Percentiles rank a stretch among this genome's conserved stretches.
Evolutionary conservation across 2,888 invertebrate species (phyloP).

Genomic region (Abrostola triplasia): DNA sequence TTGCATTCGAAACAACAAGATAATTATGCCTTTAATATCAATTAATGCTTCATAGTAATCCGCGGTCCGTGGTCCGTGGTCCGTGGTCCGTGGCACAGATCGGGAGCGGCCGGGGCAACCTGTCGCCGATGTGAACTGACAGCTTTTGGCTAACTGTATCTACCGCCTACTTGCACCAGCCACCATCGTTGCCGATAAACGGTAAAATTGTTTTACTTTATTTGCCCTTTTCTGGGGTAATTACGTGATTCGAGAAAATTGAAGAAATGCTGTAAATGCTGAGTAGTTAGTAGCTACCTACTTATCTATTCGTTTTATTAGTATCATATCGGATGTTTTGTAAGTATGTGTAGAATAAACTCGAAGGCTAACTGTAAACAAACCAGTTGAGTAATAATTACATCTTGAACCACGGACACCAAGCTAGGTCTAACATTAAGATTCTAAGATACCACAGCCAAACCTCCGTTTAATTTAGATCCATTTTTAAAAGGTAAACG

Average conservation of each 20-base stretch:
- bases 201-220: constrained; percentile 60
- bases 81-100: constrained; percentile 52
- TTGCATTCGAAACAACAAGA: background rate
- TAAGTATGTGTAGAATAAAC: background rate
- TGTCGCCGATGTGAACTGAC: constrained; percentile 60
- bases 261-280: background rate
- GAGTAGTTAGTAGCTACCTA: background rate
- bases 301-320: background rate
- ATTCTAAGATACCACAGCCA: no score
- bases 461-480: no score
- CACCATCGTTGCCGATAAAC: constrained; percentile 60
- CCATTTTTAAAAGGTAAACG: no score
- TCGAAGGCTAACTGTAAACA: background rate
- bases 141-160: constrained; percentile 73
- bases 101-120: constrained; percentile 51
- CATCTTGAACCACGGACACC: no score
- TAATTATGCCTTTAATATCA: constrained; percentile 12
- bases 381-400: background rate
- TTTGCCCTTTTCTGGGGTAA: constrained; percentile 62
- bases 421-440: no score
- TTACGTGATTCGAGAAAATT: constrained; percentile 5
- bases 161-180: constrained; percentile 59
- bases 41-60: constrained; percentile 37
- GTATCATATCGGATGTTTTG: background rate
- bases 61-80: constrained; percentile 47